Base-by-base conservation (phyloP, 2,888 invertebrate species). In the Dasypogon diadema region DNA sequence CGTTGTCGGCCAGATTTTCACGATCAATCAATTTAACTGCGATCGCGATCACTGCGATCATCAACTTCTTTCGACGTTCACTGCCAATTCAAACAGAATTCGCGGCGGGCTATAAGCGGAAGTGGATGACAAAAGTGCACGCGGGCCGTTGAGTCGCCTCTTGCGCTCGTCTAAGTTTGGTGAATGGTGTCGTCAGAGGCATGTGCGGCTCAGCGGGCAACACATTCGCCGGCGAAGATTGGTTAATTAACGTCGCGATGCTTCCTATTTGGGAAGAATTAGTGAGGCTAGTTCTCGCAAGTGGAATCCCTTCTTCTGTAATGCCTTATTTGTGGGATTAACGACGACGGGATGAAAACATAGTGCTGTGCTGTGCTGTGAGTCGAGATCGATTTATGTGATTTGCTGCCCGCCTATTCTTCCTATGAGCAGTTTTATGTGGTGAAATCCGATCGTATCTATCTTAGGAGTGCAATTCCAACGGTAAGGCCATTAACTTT, bases 11-110 rank as follows among this genome's bases (percentile, higher is more conserved):
- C 24, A 48, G 48, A 74, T 37, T 22, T 55, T 70, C 74, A 76
- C 74, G 76, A 74, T 58, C 74, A 63, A 74, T 58, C 74, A 68
- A 48, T 22, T 68, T 58, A 74, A 70, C 74, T 72, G 48, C 70
- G 58, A 72, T 60, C 48, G 72, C 70, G 37, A 46, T 51, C 68
- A 18, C 21, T 72, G 54, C 21, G 16, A 54, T 54, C 54, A 6
- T 54, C 16, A 54, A 18, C 22, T 10, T 54, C 54, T 5, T 30
- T 42, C 0, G n/a, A 42, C 37, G 6, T 26, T 18, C 72, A 51
- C 24, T 58, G 48, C 63, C 22, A 24, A 24, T 8, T 46, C 24
- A 51, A 22, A 46, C 34, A 42, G 34, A 55, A n/a, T 63, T 14
- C 8, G 26, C 1, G 46, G 24, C 22, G 22, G 68, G 48, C 58